These are phyloP conservation scores for Manacus vitellinus DNA, from an alignment of 2,113 vertebrate genomes.

Conservation along the genomic window DNA sequence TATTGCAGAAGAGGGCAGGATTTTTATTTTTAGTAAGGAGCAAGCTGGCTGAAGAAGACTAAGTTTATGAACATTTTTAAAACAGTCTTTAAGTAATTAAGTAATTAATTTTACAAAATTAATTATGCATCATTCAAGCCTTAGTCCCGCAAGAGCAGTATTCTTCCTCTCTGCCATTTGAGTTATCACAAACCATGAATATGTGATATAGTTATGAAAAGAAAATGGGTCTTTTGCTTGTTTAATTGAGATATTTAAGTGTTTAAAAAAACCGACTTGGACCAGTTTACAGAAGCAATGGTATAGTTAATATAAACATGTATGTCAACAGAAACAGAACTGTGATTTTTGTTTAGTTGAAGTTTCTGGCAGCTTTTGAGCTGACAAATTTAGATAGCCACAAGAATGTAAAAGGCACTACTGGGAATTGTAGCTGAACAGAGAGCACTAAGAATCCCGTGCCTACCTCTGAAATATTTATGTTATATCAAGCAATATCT, in stretches of 20 bases:
- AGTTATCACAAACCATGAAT: neutral
- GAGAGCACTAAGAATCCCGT: neutral
- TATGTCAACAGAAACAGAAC: neutral
- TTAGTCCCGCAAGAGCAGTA: neutral
- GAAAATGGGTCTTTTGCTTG: neutral
- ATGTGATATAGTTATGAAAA: neutral
- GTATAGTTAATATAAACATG: neutral
- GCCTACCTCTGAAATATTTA: constrained; percentile 7
- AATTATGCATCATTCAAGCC: neutral
- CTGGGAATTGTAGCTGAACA: constrained; percentile 5
- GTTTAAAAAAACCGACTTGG: neutral
- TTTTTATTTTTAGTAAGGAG: neutral
- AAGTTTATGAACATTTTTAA: neutral
- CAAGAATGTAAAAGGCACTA: constrained; percentile 3
- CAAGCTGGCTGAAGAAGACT: neutral
- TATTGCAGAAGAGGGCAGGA: neutral
- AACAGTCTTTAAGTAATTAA: neutral
- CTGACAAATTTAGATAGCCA: constrained; percentile 15
- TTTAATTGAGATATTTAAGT: neutral
- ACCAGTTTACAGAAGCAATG: neutral
- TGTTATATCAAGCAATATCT: neutral
- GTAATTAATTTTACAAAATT: neutral
- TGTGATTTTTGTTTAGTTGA: neutral
- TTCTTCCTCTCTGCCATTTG: neutral
- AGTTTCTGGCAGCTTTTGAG: neutral